Evolutionary conservation across 2,888 invertebrate species (phyloP), one percentile per base, ranked within the genome.

Genomic region (Kuschelorhynchus macadamiae): DNA sequence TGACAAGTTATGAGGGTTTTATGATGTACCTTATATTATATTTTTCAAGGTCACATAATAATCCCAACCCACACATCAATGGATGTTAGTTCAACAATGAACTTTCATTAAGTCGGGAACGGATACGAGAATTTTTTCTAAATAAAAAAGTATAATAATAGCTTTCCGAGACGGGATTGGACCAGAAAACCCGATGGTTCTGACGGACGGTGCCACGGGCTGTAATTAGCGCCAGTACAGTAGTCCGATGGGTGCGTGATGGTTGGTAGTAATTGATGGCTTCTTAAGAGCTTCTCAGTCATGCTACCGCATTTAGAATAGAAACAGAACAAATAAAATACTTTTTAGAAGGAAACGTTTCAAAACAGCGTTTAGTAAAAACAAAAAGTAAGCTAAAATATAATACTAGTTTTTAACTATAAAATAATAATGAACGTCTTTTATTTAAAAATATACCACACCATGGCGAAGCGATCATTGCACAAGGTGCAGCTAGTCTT

Each of bases 241-340:
- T 57, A 57, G 56, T 57, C 56, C 42, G 56, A 57, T 4, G 56
- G 46, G 42, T 57, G 56, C 56, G 56, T 57, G 56, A 57, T 57
- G 56, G 44, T 30, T 39, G 30, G 16, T 12, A 17, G 16, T 56
- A 56, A 64, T 64, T 56, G 56, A 17, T 20, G 49, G 56, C 36
- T 49, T 56, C 11, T 17, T 47, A 49, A 49, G 49, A 57, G 41
- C 36, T 39, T 46, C 25, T 17, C 16, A 41, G 49, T 25, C 64
- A 64, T 39, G 64, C 64, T 64, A 64, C 56, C 20, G 56, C 49
- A 42, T 52, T 52, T 52, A 52, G 36, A 25, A 25, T 7, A 7
- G 25, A 7, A 25, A 25, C 25, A 7, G 25, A 7, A 7, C 25
- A 25, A 25, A 25, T 25, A n/a, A n/a, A n/a, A n/a, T n/a, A n/a